Evolutionary conservation across 2,888 invertebrate species (phyloP), one percentile per base, ranked within the genome.

Genomic region (Galeruca laticollis): DNA sequence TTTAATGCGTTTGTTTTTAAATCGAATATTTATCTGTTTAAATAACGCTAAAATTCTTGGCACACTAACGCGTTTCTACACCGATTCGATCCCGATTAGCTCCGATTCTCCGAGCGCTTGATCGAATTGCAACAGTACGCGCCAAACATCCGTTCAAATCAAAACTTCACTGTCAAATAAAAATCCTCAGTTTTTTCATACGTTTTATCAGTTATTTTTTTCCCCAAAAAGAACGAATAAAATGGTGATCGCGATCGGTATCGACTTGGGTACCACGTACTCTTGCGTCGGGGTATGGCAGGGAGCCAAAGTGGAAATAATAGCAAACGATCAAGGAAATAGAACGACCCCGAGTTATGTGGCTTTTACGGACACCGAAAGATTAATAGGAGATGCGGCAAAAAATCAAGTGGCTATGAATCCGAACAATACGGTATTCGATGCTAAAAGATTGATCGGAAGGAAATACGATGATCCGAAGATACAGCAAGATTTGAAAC

Each of bases 271-370:
- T 66, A 95, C 95, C 60, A 95, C 94, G 13, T 95, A 92, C 86
- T 94, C 94, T 64, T 94, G 93, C 82, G 94, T 94, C 67, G 94
- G 92, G 49, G 93, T 94, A 26, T 94, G 92, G 87, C 92, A 93
- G 80, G 89, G 94, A 80, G 92, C 94, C 61, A 93, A 93, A 84
- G 93, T 94, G 78, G 94, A 94, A 83, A 93, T 94, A 75, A 94
- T 95, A 82, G 94, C 95, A 69, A 95, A 95, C 82, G 94, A 95
- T 83, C 94, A 95, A 72, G 95, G 95, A 73, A 95, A 95, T 85
- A 87, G 95, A 66, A 95, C 94, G n/a, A 95, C 95, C 43, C 95
- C 95, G n/a, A 91, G 91, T 65, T 92, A 92, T 83, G 92, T 93
- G 67, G 92, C 92, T 15, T 93, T 93, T 84, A 92, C 87, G 11